These are phyloP conservation scores for Oscheius myriophilus DNA, from an alignment of 2,888 invertebrate species.

Conservation along the genomic window DNA sequence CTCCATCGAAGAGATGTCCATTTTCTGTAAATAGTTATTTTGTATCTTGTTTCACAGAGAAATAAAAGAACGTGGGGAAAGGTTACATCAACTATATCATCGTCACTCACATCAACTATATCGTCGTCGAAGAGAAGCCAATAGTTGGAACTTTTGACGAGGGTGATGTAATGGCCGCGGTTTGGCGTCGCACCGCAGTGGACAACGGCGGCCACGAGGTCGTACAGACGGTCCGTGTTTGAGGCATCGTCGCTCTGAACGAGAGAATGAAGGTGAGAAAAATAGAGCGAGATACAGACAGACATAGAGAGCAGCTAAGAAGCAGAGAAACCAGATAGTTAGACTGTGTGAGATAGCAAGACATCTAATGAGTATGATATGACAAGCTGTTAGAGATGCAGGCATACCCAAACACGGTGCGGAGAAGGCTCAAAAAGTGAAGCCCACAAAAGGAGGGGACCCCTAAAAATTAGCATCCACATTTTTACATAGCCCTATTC, in stretches of 20 bases:
- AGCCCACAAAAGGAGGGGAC: no score
- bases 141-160: slow-evolving; percentile 98
- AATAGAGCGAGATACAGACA: neutral
- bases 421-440: no score
- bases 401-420: no score
- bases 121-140: slow-evolving; percentile 99
- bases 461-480: no score
- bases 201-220: slow-evolving; percentile 97
- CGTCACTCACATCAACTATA: slow-evolving; percentile 93
- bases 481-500: no score
- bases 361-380: no score
- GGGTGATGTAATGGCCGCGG: slow-evolving; percentile 98
- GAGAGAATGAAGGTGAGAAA: neutral
- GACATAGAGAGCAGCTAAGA: no score
- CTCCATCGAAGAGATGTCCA: slow-evolving; percentile 97
- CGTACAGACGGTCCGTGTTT: slow-evolving; percentile 96
- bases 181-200: slow-evolving; percentile 99
- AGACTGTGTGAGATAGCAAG: no score
- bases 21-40: slow-evolving; percentile 81
- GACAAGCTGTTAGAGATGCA: no score
- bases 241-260: slow-evolving; percentile 94
- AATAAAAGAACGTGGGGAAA: no score
- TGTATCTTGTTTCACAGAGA: no score
- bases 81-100: neutral
- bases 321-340: no score